Conservation (phyloP, 1,140 invertebrate species). For the Cydia splendana region DNA sequence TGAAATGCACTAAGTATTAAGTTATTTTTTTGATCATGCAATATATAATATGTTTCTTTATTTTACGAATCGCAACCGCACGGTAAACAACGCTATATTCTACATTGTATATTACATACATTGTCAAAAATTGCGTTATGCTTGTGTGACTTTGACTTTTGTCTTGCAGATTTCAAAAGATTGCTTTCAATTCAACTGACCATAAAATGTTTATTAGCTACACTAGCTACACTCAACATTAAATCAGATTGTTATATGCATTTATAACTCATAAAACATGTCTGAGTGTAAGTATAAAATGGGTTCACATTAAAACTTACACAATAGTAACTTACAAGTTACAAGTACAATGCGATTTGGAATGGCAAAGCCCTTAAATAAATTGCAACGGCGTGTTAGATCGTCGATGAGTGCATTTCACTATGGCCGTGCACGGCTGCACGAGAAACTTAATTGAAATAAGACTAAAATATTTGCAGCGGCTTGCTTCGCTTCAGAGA, state of each 20-base stretch:
- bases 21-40: too few species aligned
- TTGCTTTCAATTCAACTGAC: background rate
- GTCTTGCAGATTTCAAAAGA: background rate
- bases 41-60: too few species aligned
- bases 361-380: constrained; percentile 28
- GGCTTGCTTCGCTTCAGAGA: background rate
- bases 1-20: too few species aligned
- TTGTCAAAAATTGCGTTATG: background rate
- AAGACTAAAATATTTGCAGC: constrained; percentile 18
- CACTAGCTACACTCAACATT: constrained; percentile 8
- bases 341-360: constrained; percentile 28
- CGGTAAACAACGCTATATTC: too few species aligned
- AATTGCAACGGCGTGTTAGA: constrained; percentile 29
- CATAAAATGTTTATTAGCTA: constrained; percentile 23
- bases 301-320: constrained; percentile 18
- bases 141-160: background rate
- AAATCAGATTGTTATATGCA: constrained; percentile 28
- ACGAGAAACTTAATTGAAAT: constrained; percentile 29
- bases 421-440: background rate
- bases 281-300: constrained; percentile 8
- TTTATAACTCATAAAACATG: constrained; percentile 14
- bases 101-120: too few species aligned
- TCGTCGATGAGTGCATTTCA: constrained; percentile 24
- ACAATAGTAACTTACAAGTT: constrained; percentile 11
- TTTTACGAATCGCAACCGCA: too few species aligned